Conservation (phyloP, 2,797 vertebrate species). For the Enoplosus armatus region DNA sequence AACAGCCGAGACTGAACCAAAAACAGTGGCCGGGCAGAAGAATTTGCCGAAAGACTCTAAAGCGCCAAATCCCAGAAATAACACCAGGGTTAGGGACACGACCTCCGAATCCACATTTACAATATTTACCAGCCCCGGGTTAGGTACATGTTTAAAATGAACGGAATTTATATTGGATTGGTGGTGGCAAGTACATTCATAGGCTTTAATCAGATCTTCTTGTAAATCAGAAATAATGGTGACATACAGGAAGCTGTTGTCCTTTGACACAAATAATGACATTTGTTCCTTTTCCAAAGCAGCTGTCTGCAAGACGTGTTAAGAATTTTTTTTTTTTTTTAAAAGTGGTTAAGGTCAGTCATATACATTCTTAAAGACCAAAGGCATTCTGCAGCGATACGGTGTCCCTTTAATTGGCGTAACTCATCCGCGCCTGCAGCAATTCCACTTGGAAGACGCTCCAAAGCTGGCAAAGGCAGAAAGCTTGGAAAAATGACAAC, state of each 20-base stretch:
- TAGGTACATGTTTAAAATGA: background rate
- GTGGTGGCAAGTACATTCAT: background rate
- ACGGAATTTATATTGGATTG: no score
- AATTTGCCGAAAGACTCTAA: no score
- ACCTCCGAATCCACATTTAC: no score
- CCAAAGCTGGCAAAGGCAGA: conserved; percentile 19
- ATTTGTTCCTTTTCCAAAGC: background rate
- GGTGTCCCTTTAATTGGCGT: background rate
- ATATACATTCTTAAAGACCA: background rate
- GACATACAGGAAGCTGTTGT: background rate
- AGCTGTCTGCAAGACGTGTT: background rate
- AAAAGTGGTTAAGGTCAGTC: background rate
- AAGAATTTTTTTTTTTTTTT: background rate
- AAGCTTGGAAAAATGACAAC: conserved; percentile 29
- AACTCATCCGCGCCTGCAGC: background rate
- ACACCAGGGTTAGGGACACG: no score
- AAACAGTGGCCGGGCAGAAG: no score
- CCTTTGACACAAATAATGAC: background rate
- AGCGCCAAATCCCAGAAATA: no score
- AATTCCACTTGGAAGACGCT: background rate
- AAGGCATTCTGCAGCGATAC: background rate
- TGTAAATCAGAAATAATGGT: background rate
- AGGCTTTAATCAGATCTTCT: no score
- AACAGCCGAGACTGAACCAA: no score
- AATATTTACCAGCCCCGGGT: no score